Evolutionary conservation across 2,888 invertebrate genomes (phyloP), one percentile per base, ranked within the genome.

Genomic region (Leucozona laternaria): DNA sequence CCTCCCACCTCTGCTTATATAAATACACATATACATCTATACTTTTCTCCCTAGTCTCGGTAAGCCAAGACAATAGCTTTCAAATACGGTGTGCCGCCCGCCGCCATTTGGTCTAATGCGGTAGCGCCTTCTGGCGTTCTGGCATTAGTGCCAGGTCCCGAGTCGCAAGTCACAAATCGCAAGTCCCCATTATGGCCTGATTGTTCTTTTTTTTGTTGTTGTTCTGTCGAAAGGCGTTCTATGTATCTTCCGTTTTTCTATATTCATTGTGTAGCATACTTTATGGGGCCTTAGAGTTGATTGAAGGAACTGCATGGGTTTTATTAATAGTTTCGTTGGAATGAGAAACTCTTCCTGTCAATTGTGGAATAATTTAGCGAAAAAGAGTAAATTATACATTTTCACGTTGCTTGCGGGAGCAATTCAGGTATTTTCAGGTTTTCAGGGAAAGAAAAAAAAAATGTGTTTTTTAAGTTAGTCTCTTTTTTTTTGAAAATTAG

Each of bases 301-400:
- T 78, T 78, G 60, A 82, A 82, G 86, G 78, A 86, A 75, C 86
- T 86, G 82, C 86, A 82, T 75, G 86, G 50, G 70, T 75, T 37
- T 81, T 86, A 86, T 86, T 86, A 86, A 86, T 86, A 82, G 82
- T 82, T 79, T 71, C 58, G 17, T 22, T 64, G 82, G 86, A 71
- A 82, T 75, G 82, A 53, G 82, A 22, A 75, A 58, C 66, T 71
- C 86, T 86, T 82, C 86, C 86, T 86, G 86, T 86, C 86, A 86
- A 86, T 86, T 86, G 86, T 86, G 78, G 78, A 82, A 86, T 82
- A 82, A 86, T 86, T 86, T 86, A 82, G 78, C 82, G 71, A 48
- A 25, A 76, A 50, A 37, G 40, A 81, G 78, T 78, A 86, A 86
- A 86, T 86, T 86, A 81, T 73, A 86, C 82, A 82, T 64, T 81